These are phyloP conservation scores for Eunapius fragilis DNA, from an alignment of 37 sponge, comb jelly and placozoan species.

Conservation along the genomic window DNA sequence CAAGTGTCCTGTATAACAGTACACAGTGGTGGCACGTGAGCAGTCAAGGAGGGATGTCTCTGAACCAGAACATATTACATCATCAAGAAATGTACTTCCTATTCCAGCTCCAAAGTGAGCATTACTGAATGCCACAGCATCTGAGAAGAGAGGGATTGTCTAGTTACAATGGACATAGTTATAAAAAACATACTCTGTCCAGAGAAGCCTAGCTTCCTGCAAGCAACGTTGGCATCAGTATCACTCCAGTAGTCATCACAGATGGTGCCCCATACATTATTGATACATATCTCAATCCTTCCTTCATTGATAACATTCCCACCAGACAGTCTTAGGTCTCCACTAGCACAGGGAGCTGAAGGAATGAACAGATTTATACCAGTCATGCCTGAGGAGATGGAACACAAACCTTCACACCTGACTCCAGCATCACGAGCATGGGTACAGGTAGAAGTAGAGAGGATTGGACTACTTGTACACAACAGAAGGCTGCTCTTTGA, in stretches of 20 bases:
- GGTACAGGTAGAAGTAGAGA: background rate
- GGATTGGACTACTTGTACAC: no score
- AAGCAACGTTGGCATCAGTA: conserved; percentile 8
- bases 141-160: background rate
- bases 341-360: background rate
- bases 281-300: conserved; percentile 21
- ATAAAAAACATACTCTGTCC: background rate
- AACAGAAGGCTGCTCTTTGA: no score
- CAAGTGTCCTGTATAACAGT: background rate
- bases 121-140: conserved; percentile 6
- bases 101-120: conserved; percentile 26
- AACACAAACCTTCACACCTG: background rate
- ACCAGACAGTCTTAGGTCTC: conserved; percentile 8
- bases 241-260: conserved; percentile 16
- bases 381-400: background rate
- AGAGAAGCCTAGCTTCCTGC: conserved; percentile 3
- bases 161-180: no score
- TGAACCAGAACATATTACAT: background rate
- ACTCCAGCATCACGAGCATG: background rate
- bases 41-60: conserved; percentile 13
- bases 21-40: background rate
- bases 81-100: conserved; percentile 2
- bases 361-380: no score
- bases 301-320: conserved; percentile 16
- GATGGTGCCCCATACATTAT: conserved; percentile 26